Evolutionary conservation across 2,888 invertebrate genomes (phyloP).

Genomic region (Phalera bucephala): DNA sequence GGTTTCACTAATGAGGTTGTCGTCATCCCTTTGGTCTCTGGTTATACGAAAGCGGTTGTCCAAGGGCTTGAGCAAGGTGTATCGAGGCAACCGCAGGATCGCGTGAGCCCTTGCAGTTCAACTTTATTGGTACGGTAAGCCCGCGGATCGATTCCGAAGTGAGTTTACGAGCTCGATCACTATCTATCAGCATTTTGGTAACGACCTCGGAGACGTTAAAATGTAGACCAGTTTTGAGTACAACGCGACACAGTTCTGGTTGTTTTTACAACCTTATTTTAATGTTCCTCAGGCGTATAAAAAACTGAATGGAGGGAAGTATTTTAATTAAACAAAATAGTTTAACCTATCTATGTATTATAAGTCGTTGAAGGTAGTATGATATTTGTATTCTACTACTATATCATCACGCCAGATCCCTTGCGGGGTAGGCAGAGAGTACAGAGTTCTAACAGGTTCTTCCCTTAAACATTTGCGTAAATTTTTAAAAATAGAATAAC

Average conservation of each 20-base stretch:
- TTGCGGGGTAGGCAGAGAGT: no score
- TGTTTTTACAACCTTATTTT: constrained; percentile 3
- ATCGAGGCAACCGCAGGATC: constrained; percentile 35
- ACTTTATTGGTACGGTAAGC: constrained; percentile 42
- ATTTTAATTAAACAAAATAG: constrained; percentile 11
- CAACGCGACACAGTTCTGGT: constrained; percentile 5
- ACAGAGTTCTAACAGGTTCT: no score
- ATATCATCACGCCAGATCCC: no score
- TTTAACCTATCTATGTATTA: constrained; percentile 4
- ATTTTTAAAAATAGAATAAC: no score
- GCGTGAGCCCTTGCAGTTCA: constrained; percentile 49
- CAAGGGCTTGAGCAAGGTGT: constrained; percentile 34
- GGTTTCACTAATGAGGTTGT: no score
- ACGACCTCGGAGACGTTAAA: constrained; percentile 31
- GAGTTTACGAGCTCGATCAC: constrained; percentile 51
- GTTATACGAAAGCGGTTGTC: constrained; percentile 33
- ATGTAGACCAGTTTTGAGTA: constrained; percentile 25
- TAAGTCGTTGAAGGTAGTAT: no score
- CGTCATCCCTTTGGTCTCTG: no score
- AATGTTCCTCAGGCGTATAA: background rate
- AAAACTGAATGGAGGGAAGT: constrained; percentile 7
- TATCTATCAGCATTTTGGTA: constrained; percentile 48
- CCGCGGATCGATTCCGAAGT: constrained; percentile 49
- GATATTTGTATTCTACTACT: no score
- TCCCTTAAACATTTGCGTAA: no score